Base-by-base conservation (phyloP, 2,113 vertebrate species). In the Chascanopsetta lugubris region DNA sequence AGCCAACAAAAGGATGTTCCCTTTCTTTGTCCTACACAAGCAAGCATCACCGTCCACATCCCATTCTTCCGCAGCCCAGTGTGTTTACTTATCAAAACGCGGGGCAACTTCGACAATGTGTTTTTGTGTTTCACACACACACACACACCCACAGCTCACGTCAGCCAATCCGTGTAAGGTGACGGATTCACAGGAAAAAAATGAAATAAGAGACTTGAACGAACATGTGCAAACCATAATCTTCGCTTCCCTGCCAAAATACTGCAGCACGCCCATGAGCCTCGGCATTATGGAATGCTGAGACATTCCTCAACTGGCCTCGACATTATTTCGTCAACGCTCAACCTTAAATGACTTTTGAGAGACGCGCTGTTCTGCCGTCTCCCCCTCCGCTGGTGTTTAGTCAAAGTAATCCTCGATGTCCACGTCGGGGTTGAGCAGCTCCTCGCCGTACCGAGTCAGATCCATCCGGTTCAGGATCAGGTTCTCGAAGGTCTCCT, bases 391-490 rank as follows among this genome's bases (percentile, higher is more conserved):
- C n/a, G n/a, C n/a, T 13, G 3, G 32, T 2, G 2, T 12, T 95
- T 80, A 99, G 66, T 99, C 97, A 73, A 99, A 99, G 85, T 99
- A 99, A 87, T 99, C 97, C 84, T 99, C 97, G 66, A 99, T 95
- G 34, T 99, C 97, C 30, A 99, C 89, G 79, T 94, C 81, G 26
- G 97, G 96, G 87, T 99, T 94, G 30, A 99, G 91, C 9, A 99
- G 92, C 21, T 96, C 90, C 77, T 96, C 95, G 55, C 96, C 94
- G 3, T 98, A 99, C 2, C 84, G 77, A 0, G 96, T 96, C 75
- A 99, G 92, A 75, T 99, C 95, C 95, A 98, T 99, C 13, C 94
- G 95, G 84, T 99, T 99, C 75, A 98, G 92, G 77, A 99, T 99
- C 18, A 99, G 82, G 77, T 99, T 99, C 85, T 99, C 97, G 83